A percentile compares a stretch with the other conserved stretches of the same genome.
Evolutionary conservation across 2,888 invertebrate genomes (phyloP).

Genomic region (Stramonita haemastoma): DNA sequence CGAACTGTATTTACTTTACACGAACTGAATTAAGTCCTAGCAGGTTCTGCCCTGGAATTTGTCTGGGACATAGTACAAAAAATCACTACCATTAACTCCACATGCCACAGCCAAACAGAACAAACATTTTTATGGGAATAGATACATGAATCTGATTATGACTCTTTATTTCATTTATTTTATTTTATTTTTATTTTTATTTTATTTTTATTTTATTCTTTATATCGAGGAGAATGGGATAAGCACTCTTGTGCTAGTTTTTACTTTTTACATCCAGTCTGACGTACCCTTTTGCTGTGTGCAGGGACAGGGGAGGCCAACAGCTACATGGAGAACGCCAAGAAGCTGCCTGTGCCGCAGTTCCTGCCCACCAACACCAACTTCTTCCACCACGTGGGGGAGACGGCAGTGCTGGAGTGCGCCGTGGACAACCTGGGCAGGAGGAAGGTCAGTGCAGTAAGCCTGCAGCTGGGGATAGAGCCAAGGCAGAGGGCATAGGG

Average conservation of each 20-base stretch:
- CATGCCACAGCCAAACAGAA: too few relatives aligned
- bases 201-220: too few relatives aligned
- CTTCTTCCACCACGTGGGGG: conserved; percentile 46
- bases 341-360: conserved; percentile 31
- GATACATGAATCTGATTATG: background rate
- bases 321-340: conserved; percentile 36
- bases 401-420: conserved; percentile 50
- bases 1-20: too few relatives aligned
- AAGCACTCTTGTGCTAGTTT: background rate
- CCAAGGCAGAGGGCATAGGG: background rate
- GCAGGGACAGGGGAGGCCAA: conserved; percentile 8
- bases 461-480: background rate
- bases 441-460: conserved; percentile 45
- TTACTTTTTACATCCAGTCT: background rate
- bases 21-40: too few relatives aligned
- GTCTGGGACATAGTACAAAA: too few relatives aligned
- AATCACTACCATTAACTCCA: too few relatives aligned
- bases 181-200: background rate
- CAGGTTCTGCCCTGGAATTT: too few relatives aligned
- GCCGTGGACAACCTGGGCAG: conserved; percentile 50
- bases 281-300: background rate
- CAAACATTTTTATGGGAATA: background rate
- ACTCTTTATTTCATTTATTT: background rate
- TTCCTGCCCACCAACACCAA: conserved; percentile 47
- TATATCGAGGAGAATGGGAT: background rate